Evolutionary conservation across 2,888 invertebrate genomes (phyloP), one percentile per base, ranked within the genome.

Genomic region (Carterocephalus palaemon): DNA sequence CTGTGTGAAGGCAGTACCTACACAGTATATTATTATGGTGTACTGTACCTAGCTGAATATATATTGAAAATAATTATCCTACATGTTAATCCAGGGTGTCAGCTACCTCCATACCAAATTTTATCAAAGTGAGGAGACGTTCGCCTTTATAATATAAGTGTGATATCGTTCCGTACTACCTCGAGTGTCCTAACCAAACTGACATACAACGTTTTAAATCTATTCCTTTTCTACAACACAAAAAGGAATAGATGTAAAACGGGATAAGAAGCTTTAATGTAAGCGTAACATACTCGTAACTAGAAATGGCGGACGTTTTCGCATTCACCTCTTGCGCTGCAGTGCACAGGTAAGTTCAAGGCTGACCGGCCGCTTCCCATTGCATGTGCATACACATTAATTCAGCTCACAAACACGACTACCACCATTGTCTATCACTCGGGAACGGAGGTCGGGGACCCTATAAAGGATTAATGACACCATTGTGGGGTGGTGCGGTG

Each of bases 381-480:
- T 78, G 82, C 82, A 78, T 76, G 80, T 74, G 78, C 72, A 76
- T 70, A 68, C 68, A 70, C 72, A 83, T 84, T 83, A 65, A 86
- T 84, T 83, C 84, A 67, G 63, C 82, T 76, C 84, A 82, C 84
- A 83, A 73, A 64, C 74, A 56, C 73, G 62, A 70, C 82, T 75
- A 76, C 79, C 73, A 76, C 81, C 83, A 86, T 86, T 85, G 85
- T 86, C 85, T 86, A 84, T 83, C 82, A 82, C 76, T 67, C 63
- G 64, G 60, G 64, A 59, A 57, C 65, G 37, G 68, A 66, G 85
- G 71, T 81, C 78, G 69, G 60, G 59, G 75, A 77, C 74, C 84
- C 69, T 75, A 76, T 83, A 80, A 75, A 83, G 76, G 78, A 84
- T 80, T 85, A 82, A 83, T 80, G 82, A 76, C 74, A 75, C 73